Percentiles rank a stretch among this genome's conserved stretches.
These are phyloP conservation scores for Cheilosia vulpina DNA, from an alignment of 2,888 invertebrate species.

Conservation along the genomic window DNA sequence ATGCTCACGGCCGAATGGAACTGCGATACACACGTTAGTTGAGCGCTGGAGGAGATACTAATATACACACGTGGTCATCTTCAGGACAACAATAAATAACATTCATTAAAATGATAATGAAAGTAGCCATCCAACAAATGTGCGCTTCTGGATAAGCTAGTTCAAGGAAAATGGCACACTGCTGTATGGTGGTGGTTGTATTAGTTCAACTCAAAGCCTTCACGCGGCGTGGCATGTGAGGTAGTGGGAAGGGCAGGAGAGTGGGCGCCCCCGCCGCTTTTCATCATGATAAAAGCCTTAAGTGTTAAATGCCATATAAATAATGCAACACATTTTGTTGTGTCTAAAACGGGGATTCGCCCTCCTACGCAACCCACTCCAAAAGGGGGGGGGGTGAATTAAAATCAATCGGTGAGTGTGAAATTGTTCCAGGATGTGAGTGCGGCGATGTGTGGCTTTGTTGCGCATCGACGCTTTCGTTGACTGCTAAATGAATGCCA, in stretches of 20 bases:
- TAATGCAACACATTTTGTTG: conserved; percentile 68
- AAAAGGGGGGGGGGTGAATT: conserved; percentile 3
- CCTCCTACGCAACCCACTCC: neutral
- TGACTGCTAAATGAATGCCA: conserved; percentile 49
- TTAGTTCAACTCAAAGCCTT: conserved; percentile 46
- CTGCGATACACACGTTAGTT: conserved; percentile 23
- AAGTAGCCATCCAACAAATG: conserved; percentile 73
- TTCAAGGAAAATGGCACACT: conserved; percentile 55
- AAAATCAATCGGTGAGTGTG: conserved; percentile 73
- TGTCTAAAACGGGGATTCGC: conserved; percentile 26
- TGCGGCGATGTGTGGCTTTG: conserved; percentile 43
- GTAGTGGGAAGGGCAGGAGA: neutral
- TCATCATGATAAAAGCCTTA: conserved; percentile 73
- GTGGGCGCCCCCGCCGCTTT: conserved; percentile 44
- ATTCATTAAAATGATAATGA: conserved; percentile 75
- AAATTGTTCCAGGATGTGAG: conserved; percentile 59
- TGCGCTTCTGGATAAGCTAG: conserved; percentile 65
- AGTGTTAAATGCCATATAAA: conserved; percentile 71
- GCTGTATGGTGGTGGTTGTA: neutral
- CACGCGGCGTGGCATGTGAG: conserved; percentile 36
- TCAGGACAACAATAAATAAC: conserved; percentile 70
- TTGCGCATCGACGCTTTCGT: conserved; percentile 61
- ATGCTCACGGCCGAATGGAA: conserved; percentile 13
- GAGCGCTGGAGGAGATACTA: neutral
- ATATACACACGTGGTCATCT: conserved; percentile 67